A percentile compares a stretch with the other conserved stretches of the same genome.
Conservation (phyloP, 2,888 invertebrate species). For the Drosophila neutralis region DNA sequence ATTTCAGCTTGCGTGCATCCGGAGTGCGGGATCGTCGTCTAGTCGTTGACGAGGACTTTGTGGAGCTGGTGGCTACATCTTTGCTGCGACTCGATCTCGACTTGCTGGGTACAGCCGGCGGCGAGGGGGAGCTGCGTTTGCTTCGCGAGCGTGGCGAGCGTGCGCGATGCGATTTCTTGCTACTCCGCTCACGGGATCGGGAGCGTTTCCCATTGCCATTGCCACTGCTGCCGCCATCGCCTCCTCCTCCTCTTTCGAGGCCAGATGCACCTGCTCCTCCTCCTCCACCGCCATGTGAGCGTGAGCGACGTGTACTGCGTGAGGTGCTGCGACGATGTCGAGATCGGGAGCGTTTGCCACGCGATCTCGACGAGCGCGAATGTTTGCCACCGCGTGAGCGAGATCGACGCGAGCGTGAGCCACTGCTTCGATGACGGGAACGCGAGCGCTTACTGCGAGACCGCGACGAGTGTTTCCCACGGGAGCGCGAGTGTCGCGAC, state of each 20-base stretch:
- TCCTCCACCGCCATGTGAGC: slow-evolving; percentile 64
- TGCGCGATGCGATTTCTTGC: slow-evolving; percentile 86
- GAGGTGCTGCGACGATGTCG: slow-evolving; percentile 84
- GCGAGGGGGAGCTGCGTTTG: slow-evolving; percentile 85
- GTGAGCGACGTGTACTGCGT: slow-evolving; percentile 73
- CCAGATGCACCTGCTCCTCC: slow-evolving; percentile 18
- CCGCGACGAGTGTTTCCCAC: slow-evolving; percentile 81
- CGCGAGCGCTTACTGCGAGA: slow-evolving; percentile 85
- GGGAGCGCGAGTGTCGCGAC: slow-evolving; percentile 87
- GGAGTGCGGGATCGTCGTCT: slow-evolving; percentile 83
- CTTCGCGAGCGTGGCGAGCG: slow-evolving; percentile 84
- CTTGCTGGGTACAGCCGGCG: slow-evolving; percentile 67
- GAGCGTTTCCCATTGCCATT: slow-evolving; percentile 82
- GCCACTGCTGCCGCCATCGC: slow-evolving; percentile 19
- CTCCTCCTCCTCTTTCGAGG: slow-evolving; percentile 12
- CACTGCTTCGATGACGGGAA: slow-evolving; percentile 85
- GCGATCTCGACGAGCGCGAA: slow-evolving; percentile 85
- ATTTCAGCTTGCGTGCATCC: slow-evolving; percentile 82
- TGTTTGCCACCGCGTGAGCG: slow-evolving; percentile 83
- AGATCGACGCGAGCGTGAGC: slow-evolving; percentile 83
- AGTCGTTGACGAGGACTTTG: slow-evolving; percentile 66
- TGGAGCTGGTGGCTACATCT: slow-evolving; percentile 65
- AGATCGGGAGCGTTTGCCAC: slow-evolving; percentile 85
- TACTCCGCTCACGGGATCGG: slow-evolving; percentile 86
- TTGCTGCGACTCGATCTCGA: slow-evolving; percentile 82